These are phyloP conservation scores for Littorina saxatilis DNA, from an alignment of 1,140 invertebrate genomes.

Conservation along the genomic window DNA sequence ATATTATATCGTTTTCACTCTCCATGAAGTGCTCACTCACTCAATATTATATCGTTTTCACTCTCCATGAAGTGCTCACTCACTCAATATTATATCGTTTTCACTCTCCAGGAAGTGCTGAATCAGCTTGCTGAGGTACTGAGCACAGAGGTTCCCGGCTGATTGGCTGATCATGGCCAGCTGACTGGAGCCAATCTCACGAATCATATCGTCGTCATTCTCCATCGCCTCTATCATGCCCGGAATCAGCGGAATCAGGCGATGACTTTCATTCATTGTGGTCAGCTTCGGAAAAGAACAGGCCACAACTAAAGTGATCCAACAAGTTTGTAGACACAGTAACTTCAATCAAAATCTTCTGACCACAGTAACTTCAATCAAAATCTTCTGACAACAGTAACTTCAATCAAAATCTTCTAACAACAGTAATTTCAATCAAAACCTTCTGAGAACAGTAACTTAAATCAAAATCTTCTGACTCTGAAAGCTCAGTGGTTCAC, in stretches of 20 bases:
- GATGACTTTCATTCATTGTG: conserved; percentile 28
- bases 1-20: too few species aligned
- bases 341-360: too few species aligned
- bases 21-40: background rate
- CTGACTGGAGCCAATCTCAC: background rate
- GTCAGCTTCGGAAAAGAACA: conserved; percentile 6
- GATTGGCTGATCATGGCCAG: conserved; percentile 16
- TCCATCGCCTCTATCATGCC: background rate
- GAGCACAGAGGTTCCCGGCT: conserved; percentile 13
- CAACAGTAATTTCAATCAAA: too few species aligned
- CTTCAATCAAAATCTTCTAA: too few species aligned
- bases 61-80: background rate
- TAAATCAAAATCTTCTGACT: too few species aligned
- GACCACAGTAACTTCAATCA: too few species aligned
- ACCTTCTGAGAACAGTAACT: too few species aligned
- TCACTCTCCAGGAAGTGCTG: conserved; percentile 26
- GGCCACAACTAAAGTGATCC: too few species aligned
- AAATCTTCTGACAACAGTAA: too few species aligned
- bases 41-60: too few species aligned
- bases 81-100: background rate
- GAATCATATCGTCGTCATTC: background rate
- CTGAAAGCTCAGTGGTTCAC: too few species aligned
- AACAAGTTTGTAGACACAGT: too few species aligned
- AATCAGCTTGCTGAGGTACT: conserved; percentile 26
- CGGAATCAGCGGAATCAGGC: conserved; percentile 24